Conservation (phyloP, 2,888 invertebrate species). For the Diloba caeruleocephala region DNA sequence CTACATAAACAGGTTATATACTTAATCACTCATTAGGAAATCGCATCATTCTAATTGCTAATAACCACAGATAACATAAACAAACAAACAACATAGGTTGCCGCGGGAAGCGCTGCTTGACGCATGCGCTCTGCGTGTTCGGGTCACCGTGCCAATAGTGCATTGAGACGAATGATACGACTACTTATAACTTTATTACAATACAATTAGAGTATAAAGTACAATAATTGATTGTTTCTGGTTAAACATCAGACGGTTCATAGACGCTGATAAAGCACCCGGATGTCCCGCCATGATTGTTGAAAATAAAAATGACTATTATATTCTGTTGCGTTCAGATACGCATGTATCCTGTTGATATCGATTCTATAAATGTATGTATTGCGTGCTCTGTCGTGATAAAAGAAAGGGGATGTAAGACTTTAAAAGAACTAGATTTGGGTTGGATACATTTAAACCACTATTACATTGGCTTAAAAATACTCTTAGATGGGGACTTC, state of each 20-base stretch:
- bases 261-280: constrained; percentile 64
- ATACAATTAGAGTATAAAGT: constrained; percentile 1
- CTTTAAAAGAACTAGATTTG: no score
- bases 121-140: constrained; percentile 55
- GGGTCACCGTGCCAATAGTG: constrained; percentile 54
- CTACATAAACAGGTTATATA: constrained; percentile 31
- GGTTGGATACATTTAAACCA: no score
- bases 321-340: constrained; percentile 33
- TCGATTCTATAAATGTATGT: constrained; percentile 44
- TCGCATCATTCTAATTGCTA: constrained; percentile 24
- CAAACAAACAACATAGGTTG: constrained; percentile 22
- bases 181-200: constrained; percentile 8
- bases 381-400: constrained; percentile 46
- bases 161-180: constrained; percentile 11
- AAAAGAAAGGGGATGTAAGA: not conserved
- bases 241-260: constrained; percentile 61
- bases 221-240: constrained; percentile 6
- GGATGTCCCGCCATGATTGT: constrained; percentile 60
- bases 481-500: no score
- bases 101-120: constrained; percentile 43
- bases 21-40: constrained; percentile 40
- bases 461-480: no score
- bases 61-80: constrained; percentile 45
- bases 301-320: constrained; percentile 32
- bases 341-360: constrained; percentile 53